Evolutionary conservation across 1,140 invertebrate genomes (phyloP).

Genomic region (Venustaconcha ellipsiformis): DNA sequence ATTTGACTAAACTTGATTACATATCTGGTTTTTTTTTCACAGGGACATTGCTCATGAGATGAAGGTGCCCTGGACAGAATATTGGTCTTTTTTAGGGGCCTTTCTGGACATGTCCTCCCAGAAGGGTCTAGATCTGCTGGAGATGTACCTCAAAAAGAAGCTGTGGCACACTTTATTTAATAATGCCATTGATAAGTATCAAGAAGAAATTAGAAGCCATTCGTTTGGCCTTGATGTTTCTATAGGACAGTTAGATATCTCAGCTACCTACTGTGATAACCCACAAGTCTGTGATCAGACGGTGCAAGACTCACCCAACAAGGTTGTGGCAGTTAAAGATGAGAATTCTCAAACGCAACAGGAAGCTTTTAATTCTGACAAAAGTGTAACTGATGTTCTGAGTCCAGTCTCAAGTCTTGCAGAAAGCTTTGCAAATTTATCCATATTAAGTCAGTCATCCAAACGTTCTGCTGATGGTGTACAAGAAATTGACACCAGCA

Average conservation of each 20-base stretch:
- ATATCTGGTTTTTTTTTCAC: conserved; percentile 45
- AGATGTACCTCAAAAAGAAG: conserved; percentile 78
- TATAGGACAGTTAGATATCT: background rate
- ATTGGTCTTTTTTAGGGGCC: conserved; percentile 87
- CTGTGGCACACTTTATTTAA: conserved; percentile 27
- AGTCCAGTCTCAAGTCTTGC: conserved; percentile 18
- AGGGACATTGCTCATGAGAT: conserved; percentile 81
- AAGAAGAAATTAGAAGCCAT: background rate
- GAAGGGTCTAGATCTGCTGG: conserved; percentile 80
- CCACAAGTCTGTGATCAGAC: background rate
- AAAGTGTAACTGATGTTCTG: conserved; percentile 13
- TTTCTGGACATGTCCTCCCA: conserved; percentile 81
- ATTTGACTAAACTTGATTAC: too few relatives aligned
- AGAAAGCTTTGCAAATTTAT: conserved; percentile 4
- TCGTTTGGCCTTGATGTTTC: background rate
- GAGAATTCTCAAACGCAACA: background rate
- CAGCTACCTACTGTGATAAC: conserved; percentile 7
- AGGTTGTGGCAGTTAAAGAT: background rate
- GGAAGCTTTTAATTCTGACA: background rate
- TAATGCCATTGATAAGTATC: conserved; percentile 18
- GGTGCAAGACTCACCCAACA: background rate
- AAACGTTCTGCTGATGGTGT: conserved; percentile 2
- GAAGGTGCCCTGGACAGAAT: conserved; percentile 86
- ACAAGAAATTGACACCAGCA: background rate
- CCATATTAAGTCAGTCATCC: conserved; percentile 7